These are phyloP conservation scores for Congeria kusceri DNA, from an alignment of 2,888 invertebrate genomes.

Conservation along the genomic window DNA sequence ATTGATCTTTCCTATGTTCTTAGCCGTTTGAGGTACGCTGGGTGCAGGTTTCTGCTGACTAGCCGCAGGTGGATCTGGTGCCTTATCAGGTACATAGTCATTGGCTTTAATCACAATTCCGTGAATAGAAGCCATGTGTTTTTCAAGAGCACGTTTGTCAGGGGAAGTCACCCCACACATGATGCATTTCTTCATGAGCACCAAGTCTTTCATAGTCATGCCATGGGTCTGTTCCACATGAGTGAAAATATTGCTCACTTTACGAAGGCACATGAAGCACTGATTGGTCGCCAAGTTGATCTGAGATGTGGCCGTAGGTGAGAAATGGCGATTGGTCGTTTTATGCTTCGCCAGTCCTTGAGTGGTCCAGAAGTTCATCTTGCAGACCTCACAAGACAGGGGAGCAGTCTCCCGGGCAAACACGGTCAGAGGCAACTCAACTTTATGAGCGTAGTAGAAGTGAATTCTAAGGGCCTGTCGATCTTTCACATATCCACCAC, in stretches of 20 bases:
- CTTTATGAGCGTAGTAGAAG: conserved; percentile 98
- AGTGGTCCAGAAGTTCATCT: conserved; percentile 98
- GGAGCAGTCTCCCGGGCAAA: conserved; percentile 89
- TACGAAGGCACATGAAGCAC: conserved; percentile 68
- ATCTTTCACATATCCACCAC: conserved; percentile 98
- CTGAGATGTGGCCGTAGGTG: conserved; percentile 16
- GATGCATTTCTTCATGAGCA: conserved; percentile 74
- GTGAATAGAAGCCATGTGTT: conserved; percentile 77
- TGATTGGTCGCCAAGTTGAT: conserved; percentile 38
- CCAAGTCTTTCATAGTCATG: conserved; percentile 67
- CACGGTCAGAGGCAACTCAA: conserved; percentile 80
- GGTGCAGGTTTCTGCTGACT: conserved; percentile 30
- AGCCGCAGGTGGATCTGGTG: background rate
- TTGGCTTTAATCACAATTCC: conserved; percentile 75
- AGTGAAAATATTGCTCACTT: conserved; percentile 64
- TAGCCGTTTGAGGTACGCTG: conserved; percentile 23
- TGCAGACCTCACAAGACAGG: conserved; percentile 97
- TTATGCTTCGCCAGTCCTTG: conserved; percentile 98
- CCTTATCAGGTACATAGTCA: conserved; percentile 40
- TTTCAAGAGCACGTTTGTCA: conserved; percentile 72
- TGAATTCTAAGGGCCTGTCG: conserved; percentile 96
- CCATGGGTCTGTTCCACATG: conserved; percentile 68
- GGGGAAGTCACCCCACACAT: conserved; percentile 77
- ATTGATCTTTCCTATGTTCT: conserved; percentile 58
- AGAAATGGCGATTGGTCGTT: conserved; percentile 87